Conservation (phyloP, 2,113 vertebrate species). For the Macquaria australasica region DNA sequence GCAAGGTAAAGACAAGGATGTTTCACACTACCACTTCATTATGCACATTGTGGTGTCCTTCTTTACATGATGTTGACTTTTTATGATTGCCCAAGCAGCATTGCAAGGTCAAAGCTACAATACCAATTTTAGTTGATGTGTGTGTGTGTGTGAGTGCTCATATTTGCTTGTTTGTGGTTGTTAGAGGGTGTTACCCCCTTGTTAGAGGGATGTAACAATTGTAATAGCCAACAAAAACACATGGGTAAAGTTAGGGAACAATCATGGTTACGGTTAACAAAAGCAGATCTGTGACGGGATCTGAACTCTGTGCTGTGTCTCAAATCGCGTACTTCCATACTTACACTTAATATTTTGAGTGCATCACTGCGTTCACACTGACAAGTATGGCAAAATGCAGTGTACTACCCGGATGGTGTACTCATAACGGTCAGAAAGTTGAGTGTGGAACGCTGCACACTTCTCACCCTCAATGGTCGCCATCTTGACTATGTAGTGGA, state of each 20-base stretch:
- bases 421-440: no score
- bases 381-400: no score
- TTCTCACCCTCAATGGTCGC: no score
- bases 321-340: no score
- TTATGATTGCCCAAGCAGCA: background rate
- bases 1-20: constrained; percentile 5
- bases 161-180: background rate
- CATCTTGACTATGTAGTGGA: no score
- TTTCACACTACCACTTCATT: background rate
- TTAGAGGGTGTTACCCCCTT: background rate
- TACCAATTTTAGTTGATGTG: background rate
- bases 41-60: background rate
- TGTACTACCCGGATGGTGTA: no score
- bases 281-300: no score
- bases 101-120: background rate
- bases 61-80: constrained; percentile 3
- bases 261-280: background rate
- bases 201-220: background rate
- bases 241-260: background rate
- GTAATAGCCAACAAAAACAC: background rate
- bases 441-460: no score
- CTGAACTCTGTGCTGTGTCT: no score
- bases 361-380: no score
- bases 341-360: no score
- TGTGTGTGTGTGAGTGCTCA: background rate